A percentile compares a stretch with the other conserved stretches of the same genome.
Conservation (phyloP, 53 echinoderm and acorn worm genomes). For the Paelopatides confundens region DNA sequence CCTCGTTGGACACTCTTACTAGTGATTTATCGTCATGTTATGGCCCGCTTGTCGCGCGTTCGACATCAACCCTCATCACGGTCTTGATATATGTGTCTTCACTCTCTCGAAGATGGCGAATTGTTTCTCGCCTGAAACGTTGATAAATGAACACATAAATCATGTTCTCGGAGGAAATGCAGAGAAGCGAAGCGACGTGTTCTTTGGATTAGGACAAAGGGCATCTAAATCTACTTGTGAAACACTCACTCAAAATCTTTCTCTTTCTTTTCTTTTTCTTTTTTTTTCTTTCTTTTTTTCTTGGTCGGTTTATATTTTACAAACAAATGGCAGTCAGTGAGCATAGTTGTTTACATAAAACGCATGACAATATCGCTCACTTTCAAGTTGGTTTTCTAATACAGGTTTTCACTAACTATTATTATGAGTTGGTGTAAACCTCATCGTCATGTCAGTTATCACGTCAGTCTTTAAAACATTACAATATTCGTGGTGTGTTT, state of each 20-base stretch:
- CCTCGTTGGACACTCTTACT: neutral
- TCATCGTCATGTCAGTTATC: too few species aligned
- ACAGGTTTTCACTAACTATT: too few species aligned
- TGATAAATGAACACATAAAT: conserved; percentile 31
- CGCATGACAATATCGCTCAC: neutral
- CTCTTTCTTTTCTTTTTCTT: neutral
- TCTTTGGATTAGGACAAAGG: conserved; percentile 21
- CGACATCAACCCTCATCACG: conserved; percentile 6
- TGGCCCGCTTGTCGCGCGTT: conserved; percentile 31
- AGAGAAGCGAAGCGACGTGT: conserved; percentile 8
- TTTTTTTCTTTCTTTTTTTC: neutral
- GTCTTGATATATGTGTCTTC: conserved; percentile 3
- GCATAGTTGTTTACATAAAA: neutral
- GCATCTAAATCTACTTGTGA: neutral
- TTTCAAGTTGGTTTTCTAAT: too few species aligned
- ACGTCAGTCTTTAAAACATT: too few species aligned
- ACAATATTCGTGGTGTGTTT: too few species aligned
- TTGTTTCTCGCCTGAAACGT: conserved; percentile 7
- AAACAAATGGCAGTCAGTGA: neutral
- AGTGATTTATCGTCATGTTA: conserved; percentile 22
- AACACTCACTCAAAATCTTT: neutral
- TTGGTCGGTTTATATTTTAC: neutral
- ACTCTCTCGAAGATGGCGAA: neutral
- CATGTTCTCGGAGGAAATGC: neutral
- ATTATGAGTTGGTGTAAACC: too few species aligned